Evolutionary conservation across 2,113 vertebrate genomes (phyloP), one percentile per base, ranked within the genome.

Genomic region (Amphiprion percula): DNA sequence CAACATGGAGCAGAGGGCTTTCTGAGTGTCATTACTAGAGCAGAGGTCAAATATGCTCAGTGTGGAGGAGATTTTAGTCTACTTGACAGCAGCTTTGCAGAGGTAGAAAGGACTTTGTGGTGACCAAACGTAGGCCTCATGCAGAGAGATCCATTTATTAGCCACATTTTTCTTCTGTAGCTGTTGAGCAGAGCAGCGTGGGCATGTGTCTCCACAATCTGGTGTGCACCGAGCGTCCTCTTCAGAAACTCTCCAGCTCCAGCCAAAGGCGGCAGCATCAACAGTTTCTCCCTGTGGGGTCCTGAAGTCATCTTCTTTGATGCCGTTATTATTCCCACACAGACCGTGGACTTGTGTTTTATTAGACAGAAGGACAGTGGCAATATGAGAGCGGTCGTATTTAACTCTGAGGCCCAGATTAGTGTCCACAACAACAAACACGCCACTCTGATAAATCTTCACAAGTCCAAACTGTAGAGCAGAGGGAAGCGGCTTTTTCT

Each of bases 1-100:
- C 41, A 93, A 73, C 16, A 87, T 83, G 0, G 24, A 62, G 73
- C 93, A 91, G 79, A 79, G 6, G 69, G 67, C 26, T 19, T 61
- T 19, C 41, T 24, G 16, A 21, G 65, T 28, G 4, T 92, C 88
- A 24, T 87, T 75, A 10, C 81, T 74, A 10, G 68, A 49, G 14
- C 93, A 93, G 47, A 90, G 44, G 70, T 92, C 91, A 2, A 88
- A 93, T 15, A 94, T 84, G 0, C 85, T 94, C 21, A 90, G 77
- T 64, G 80, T 85, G 46, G 83, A 76, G 37, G 88, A 90, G 37
- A 88, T 79, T 0, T 41, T 3, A 14, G 70, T 80, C 10, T 87
- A 88, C 47, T 64, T 84, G 41, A 93, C n/a, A 24, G 26, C 24
- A 0, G 52, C 7, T 1, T 85, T 84, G 68, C 93, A 95, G 16